Base-by-base conservation (phyloP, 1,140 invertebrate species). In the Alviniconcha marisindica region DNA sequence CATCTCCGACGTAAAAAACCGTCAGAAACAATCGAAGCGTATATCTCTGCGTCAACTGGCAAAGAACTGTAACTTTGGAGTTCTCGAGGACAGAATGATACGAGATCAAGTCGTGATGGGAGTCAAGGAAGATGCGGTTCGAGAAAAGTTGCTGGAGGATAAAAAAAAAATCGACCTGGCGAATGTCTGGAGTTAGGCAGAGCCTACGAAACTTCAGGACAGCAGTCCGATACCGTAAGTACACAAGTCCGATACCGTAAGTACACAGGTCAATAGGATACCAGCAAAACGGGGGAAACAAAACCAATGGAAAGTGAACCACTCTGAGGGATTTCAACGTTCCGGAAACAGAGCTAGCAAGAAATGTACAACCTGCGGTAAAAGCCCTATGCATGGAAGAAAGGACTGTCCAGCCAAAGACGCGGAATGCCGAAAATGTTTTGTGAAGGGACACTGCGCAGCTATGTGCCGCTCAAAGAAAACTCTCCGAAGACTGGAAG, bases 321-420 rank as follows among this genome's bases (percentile, higher is more conserved):
- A 14, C 10, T 33, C 63, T 31, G 63, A 33, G 31, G 5, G 31
- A 33, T 10, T 12, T 0, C 2, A 0, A 66, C 12, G 28, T 28
- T 66, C 24, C n/a, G 3, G 5, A 66, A 33, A 28, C 7, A 66
- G 28, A 66, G 24, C 28, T 36, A 33, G n/a, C 63, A 66, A 33
- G 63, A 66, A 33, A 66, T 31, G 31, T 33, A 66, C 28, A 12
- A 2, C n/a, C 7, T 31, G 63, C 31, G 33, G n/a, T n/a, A n/a
- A n/a, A n/a, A 66, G n/a, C 15, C 63, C 63, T 14, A 33, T 4
- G 1, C 28, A 66, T 33, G 31, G 31, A 31, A 31, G 63, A 12
- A 66, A 66, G 10, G 28, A 66, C 63, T 66, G 63, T 33, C 63
- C 63, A 31, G 63, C 63, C n/a, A 66, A 18, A 33, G 63, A 66